Base-by-base conservation (phyloP, 2,888 invertebrate genomes). In the Idaea aversata region DNA sequence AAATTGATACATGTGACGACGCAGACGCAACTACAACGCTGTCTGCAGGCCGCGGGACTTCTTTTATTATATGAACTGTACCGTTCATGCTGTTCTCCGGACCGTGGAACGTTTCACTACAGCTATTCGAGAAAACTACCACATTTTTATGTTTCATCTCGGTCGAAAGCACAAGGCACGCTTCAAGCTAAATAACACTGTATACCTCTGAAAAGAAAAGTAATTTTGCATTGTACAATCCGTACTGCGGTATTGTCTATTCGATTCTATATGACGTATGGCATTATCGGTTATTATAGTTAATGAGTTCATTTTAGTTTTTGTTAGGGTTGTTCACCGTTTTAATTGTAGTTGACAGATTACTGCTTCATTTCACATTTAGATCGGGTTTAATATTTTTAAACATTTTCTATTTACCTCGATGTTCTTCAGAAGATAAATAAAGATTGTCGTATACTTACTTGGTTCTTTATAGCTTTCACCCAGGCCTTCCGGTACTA, bases 81-180 rank as follows among this genome's bases (percentile, higher is more conserved):
- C 71, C 72, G 71, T 81, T 80, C 80, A 83, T 83, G 85, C 80
- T 83, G 88, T 81, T 79, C 84, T 76, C 66, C 78, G 72, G 79
- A 91, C 81, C 91, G 90, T 90, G 77, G 73, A 81, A 82, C 88
- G 91, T 93, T 93, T 93, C 92, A 91, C 92, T 90, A 83, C 83
- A 92, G 91, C 85, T 91, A 92, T 92, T 92, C 82, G 88, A 90
- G 86, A 87, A 90, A 90, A 90, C 84, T 34, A 83, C 82, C 76
- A 77, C 90, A 90, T 91, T 90, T 88, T 90, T 88, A 89, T 83
- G 81, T 84, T 80, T 78, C 82, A 88, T 86, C 87, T 86, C 86
- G 87, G 85, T 82, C 82, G 83, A 87, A 82, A 88, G 83, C 79
- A 74, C 75, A 74, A 75, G 73, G 73, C 76, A 72, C 69, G 72